Base-by-base conservation (phyloP, 2,888 invertebrate genomes). In the Drosophila hamatofila region DNA sequence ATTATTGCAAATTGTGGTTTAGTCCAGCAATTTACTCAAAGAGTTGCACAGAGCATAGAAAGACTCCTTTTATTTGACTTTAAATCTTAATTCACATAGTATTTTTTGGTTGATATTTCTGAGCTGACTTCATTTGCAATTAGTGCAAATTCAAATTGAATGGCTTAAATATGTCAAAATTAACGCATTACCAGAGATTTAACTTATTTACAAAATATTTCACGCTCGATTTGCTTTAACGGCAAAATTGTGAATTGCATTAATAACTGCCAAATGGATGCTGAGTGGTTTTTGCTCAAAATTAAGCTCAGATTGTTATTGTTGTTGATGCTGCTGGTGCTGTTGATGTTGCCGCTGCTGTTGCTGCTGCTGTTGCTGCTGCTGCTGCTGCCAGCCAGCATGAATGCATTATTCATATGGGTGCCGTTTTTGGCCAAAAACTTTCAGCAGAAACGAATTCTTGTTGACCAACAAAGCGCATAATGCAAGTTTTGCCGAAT, bases 381-480 rank as follows among this genome's bases (percentile, higher is more conserved):
- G 35, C 0, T 48, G 25, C n/a, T 58, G 63, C 27, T 58, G 62
- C 33, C 60, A 58, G 59, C 60, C 55, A 37, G 39, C 72, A 66
- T 71, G 72, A 52, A 62, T 70, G 78, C 70, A 74, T 70, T 70
- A 78, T 78, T 74, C 70, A 78, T 62, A 70, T 64, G 70, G 58
- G 60, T 61, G 57, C 23, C 21, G 55, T 58, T 70, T 49, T 56
- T 55, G 51, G 58, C 58, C 58, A 61, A 67, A 66, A 83, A 85
- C 41, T 78, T 83, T 69, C 25, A 51, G 52, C 54, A 74, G 58
- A 55, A 67, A 51, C 41, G 70, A 77, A 81, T 75, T 70, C 64
- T 75, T 86, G 78, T 86, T 86, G 84, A 78, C 84, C 83, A 84
- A 72, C 83, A 86, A 86, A 78, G 87, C 78, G 78, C 70, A 84